Percentiles rank a stretch among this genome's conserved stretches.
Evolutionary conservation across 1,140 invertebrate species (phyloP).

Genomic region (Pogonus chalceus): DNA sequence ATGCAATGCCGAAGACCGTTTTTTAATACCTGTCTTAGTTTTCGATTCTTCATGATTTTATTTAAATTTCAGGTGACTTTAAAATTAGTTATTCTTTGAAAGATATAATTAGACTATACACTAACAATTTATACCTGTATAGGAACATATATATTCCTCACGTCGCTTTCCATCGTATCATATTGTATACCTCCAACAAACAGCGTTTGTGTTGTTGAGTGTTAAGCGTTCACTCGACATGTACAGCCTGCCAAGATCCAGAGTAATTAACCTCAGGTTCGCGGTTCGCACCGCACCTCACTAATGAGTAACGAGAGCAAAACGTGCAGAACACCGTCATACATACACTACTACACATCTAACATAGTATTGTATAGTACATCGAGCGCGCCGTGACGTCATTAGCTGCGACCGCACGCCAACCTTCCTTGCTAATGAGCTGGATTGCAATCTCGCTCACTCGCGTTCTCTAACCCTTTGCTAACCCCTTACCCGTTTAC

Average conservation of each 20-base stretch:
- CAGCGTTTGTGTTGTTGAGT: no score
- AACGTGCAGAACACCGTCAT: background rate
- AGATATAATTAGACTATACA: no score
- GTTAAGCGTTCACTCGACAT: no score
- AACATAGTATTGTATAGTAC: background rate
- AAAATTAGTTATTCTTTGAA: no score
- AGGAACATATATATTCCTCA: no score
- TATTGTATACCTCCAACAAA: no score
- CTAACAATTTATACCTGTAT: no score
- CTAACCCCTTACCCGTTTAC: conserved; percentile 1
- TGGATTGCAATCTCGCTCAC: background rate
- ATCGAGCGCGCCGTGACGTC: background rate
- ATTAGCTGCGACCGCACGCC: background rate
- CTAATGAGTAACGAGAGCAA: background rate
- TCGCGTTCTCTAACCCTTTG: background rate
- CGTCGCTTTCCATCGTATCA: no score
- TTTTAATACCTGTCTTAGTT: no score
- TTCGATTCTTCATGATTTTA: no score
- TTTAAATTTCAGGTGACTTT: no score
- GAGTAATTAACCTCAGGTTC: conserved; percentile 2
- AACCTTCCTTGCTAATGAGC: background rate
- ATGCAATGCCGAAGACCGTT: no score
- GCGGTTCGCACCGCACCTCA: conserved; percentile 1
- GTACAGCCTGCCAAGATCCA: background rate
- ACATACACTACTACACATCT: background rate